Evolutionary conservation across 1,140 invertebrate genomes (phyloP), one percentile per base, ranked within the genome.

Genomic region (Ptiloglossa arizonensis): DNA sequence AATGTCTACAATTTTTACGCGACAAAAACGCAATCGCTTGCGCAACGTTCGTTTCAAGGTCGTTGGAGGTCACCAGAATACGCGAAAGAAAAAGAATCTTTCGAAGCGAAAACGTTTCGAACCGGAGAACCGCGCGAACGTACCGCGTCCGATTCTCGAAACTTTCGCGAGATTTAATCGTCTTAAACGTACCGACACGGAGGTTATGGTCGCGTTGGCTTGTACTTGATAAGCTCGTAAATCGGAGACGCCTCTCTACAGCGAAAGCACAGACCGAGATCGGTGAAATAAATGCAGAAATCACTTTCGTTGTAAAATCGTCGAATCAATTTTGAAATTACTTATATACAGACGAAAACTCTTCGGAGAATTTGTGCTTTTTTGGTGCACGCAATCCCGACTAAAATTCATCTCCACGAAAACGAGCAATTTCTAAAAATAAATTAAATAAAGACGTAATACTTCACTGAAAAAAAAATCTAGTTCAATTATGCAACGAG

Each of bases 231-330:
- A 75, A 75, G n/a, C 63, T 75, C 72, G 44, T 67, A 75, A 52
- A 75, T 75, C 50, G 54, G 24, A 3, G 29, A 57, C 29, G 22
- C 22, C 56, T 74, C 11, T n/a, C n/a, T 22, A 29, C 50, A 22
- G 72, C 46, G 63, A 75, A 75, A 75, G 72, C 64, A 29, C 27
- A n/a, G n/a, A n/a, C n/a, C n/a, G n/a, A n/a, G n/a, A n/a, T n/a
- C n/a, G n/a, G n/a, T n/a, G n/a, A n/a, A n/a, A n/a, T n/a, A n/a
- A n/a, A n/a, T n/a, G n/a, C n/a, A n/a, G n/a, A n/a, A n/a, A n/a
- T n/a, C n/a, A n/a, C n/a, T n/a, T n/a, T n/a, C n/a, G n/a, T n/a
- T n/a, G n/a, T n/a, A n/a, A n/a, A n/a, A n/a, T n/a, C n/a, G n/a
- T n/a, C n/a, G n/a, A n/a, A n/a, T n/a, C n/a, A n/a, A n/a, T n/a